These are phyloP conservation scores for Aromia moschata DNA, from an alignment of 2,888 invertebrate species.

Conservation along the genomic window DNA sequence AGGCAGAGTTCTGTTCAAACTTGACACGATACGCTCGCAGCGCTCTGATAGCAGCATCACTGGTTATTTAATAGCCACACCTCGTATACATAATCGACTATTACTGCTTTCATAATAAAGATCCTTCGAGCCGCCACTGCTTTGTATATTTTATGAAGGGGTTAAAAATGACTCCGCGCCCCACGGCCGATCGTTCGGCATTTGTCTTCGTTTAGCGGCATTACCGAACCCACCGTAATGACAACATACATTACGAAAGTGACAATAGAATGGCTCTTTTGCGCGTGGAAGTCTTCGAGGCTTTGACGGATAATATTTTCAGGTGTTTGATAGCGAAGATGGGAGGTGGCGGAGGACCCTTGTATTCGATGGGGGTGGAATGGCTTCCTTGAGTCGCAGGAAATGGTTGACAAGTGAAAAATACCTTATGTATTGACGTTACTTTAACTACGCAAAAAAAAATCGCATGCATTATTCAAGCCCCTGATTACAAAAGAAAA, in stretches of 20 bases:
- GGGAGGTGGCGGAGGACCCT: too few species aligned
- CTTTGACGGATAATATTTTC: slow-evolving; percentile 1
- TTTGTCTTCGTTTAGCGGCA: neutral
- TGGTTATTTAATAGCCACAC: too few species aligned
- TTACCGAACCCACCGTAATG: neutral
- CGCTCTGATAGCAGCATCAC: too few species aligned
- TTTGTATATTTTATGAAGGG: neutral
- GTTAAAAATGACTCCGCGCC: neutral
- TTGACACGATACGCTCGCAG: too few species aligned
- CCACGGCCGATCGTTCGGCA: neutral
- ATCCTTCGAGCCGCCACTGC: neutral
- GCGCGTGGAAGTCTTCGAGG: neutral
- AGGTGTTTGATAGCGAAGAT: neutral
- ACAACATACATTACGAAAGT: neutral
- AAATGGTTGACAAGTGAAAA: neutral
- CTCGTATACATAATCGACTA: too few species aligned
- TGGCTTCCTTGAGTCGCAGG: neutral
- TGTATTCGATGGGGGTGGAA: neutral
- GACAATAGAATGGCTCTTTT: neutral
- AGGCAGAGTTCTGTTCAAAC: too few species aligned
- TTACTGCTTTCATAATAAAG: too few species aligned
- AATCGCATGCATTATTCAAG: too few species aligned
- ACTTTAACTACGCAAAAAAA: too few species aligned
- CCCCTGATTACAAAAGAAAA: too few species aligned
- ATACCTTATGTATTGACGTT: neutral